Percentiles rank a stretch among this genome's conserved stretches.
Conservation (phyloP, 2,888 invertebrate species). For the Creontiades dilutus region DNA sequence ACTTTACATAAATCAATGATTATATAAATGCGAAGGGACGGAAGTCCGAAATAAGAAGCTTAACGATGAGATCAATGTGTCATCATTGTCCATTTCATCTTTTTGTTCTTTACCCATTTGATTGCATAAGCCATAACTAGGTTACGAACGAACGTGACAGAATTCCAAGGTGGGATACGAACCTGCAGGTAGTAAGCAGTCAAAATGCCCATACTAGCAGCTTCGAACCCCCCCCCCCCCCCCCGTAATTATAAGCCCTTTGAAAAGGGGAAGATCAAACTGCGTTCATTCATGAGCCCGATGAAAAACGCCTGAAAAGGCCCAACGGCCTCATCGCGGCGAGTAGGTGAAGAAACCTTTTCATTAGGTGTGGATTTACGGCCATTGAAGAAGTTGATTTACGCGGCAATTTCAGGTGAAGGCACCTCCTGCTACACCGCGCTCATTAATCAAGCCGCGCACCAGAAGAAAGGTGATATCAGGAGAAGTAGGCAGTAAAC, state of each 20-base stretch:
- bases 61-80: too few species aligned
- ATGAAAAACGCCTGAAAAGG: neutral
- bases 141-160: too few species aligned
- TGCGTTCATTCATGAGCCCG: neutral
- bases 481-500: neutral
- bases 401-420: conserved; percentile 28
- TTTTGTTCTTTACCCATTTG: too few species aligned
- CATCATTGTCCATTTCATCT: too few species aligned
- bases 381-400: conserved; percentile 39
- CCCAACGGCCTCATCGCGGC: neutral
- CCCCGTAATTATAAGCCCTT: conserved; percentile 10
- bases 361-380: conserved; percentile 39
- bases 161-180: too few species aligned
- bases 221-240: neutral
- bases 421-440: neutral
- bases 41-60: too few species aligned
- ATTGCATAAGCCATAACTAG: too few species aligned
- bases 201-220: neutral
- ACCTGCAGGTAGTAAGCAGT: neutral
- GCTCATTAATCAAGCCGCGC: neutral
- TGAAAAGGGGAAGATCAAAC: neutral
- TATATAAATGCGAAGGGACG: too few species aligned
- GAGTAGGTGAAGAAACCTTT: conserved; percentile 26
- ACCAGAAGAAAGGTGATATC: conserved; percentile 11
- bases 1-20: too few species aligned